Evolutionary conservation across 2,113 vertebrate species (phyloP), one percentile per base, ranked within the genome.

Genomic region (Verasper variegatus): DNA sequence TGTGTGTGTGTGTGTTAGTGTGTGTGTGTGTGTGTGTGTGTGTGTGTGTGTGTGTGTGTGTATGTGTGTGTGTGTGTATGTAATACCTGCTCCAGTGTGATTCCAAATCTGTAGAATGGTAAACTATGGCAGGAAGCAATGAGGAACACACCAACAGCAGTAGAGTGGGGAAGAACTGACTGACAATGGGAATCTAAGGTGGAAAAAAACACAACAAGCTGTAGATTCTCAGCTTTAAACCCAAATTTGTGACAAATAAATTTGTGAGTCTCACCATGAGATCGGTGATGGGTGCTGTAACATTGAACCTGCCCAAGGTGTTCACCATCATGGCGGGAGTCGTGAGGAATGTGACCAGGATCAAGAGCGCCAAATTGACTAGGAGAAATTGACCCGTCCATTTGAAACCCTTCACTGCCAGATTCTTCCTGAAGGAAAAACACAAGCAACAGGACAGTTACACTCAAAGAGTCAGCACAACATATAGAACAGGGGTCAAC

Each of bases 81-180:
- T 47, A 1, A 57, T 94, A 99, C 97, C 95, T 98, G 91, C 95
- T 98, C 97, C 97, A 99, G 87, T 98, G 97, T 0, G 94, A 93
- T 85, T 99, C 97, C 83, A 95, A 89, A 31, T 97, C 84, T 0
- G 97, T 97, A 24, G 97, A 98, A 24, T 98, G 98, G 88, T 97
- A 97, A 3, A 99, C 97, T 0, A 97, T 70, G 15, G 96, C 95
- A 0, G 98, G 98, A 14, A 99, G 91, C 71, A 99, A 88, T 0
- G 97, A 94, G 0, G 97, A 97, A 92, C 99, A 98, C 66, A 95
- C 90, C 97, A 97, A 98, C 74, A 99, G 95, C 62, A 99, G 91
- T 40, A 99, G 80, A 0, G 97, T 98, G 23, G 97, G 97, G 87
- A 99, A 96, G 93, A 99, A 99, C 87, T 99, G 97, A 87, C 95